Evolutionary conservation across 2,888 invertebrate species (phyloP).

Genomic region (Mimachlamys varia): DNA sequence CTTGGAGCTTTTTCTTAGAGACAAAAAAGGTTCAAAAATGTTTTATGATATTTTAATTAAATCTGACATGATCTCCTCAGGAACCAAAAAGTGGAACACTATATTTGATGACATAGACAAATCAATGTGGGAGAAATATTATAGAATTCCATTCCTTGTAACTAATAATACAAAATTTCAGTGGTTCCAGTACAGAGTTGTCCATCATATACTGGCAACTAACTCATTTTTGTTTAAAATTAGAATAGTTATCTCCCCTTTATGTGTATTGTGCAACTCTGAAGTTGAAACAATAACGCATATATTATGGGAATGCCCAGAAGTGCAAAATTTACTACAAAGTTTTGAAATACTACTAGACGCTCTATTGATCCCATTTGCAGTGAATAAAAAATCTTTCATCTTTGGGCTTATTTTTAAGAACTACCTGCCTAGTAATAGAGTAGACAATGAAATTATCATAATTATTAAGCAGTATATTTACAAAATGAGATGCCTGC

Average conservation of each 20-base stretch:
- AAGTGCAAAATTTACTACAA: neutral
- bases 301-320: neutral
- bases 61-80: neutral
- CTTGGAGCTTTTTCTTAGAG: neutral
- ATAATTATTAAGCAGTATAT: neutral
- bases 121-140: neutral
- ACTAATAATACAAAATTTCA: neutral
- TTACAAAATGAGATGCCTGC: neutral
- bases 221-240: too few species aligned
- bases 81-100: neutral
- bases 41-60: neutral
- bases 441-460: neutral
- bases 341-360: neutral
- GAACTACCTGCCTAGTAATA: neutral
- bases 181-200: too few species aligned
- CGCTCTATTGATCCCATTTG: neutral
- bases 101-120: neutral
- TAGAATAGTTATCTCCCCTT: too few species aligned
- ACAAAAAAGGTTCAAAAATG: neutral
- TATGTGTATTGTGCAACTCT: neutral
- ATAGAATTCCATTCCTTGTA: neutral
- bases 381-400: neutral
- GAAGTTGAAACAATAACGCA: neutral
- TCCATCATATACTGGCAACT: too few species aligned
- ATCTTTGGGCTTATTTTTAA: neutral